Conservation (phyloP, 1,140 invertebrate genomes). For the Zaprionus inermis region DNA sequence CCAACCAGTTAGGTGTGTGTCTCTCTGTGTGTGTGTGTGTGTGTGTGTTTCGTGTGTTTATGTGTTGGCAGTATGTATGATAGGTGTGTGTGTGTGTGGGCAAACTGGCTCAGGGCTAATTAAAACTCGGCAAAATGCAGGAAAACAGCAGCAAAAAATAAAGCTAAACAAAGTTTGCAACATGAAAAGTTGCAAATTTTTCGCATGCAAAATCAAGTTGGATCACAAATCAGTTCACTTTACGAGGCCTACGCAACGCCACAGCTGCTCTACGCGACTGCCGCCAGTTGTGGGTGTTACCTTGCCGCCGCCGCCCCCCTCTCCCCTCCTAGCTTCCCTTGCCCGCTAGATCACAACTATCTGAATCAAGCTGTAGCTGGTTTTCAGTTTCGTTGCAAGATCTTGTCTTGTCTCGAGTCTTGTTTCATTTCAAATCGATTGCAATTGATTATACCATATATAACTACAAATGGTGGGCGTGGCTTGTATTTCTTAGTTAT, state of each 20-base stretch:
- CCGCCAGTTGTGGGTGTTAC: conserved; percentile 37
- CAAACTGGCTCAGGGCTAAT: conserved; percentile 79
- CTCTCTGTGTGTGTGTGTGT: background rate
- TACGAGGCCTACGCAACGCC: conserved; percentile 37
- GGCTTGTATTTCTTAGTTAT: background rate
- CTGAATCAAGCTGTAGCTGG: conserved; percentile 61
- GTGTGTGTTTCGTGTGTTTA: conserved; percentile 1
- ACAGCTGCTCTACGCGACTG: conserved; percentile 3
- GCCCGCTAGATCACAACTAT: conserved; percentile 43
- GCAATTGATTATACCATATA: conserved; percentile 53
- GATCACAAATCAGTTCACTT: conserved; percentile 9
- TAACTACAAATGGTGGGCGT: conserved; percentile 49
- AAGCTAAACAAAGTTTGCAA: conserved; percentile 32
- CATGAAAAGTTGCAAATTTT: conserved; percentile 45
- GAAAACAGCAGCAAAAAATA: conserved; percentile 32
- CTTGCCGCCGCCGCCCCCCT: conserved; percentile 10
- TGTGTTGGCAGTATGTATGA: conserved; percentile 6
- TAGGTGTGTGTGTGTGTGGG: conserved; percentile 52
- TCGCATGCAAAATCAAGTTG: conserved; percentile 22
- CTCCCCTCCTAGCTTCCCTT: background rate
- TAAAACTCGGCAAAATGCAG: conserved; percentile 54
- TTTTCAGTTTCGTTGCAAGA: conserved; percentile 65
- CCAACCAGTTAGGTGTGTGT: conserved; percentile 37
- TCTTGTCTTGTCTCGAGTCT: conserved; percentile 63
- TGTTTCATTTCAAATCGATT: conserved; percentile 60